Evolutionary conservation across 2,888 invertebrate genomes (phyloP).

Genomic region (Phengaris arion): DNA sequence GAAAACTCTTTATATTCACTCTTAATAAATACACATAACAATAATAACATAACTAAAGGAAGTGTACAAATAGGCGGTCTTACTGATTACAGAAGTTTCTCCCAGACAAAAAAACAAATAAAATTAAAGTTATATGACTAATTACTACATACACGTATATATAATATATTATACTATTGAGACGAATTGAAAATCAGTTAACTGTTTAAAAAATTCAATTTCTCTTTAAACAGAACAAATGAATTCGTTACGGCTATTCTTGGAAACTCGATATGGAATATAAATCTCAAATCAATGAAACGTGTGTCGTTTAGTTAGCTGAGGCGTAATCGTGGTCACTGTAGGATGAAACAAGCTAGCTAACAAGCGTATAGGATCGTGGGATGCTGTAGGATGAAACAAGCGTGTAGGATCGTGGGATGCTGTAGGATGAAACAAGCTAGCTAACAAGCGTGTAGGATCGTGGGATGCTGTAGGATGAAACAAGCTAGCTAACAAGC

Average conservation of each 20-base stretch:
- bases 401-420: background rate
- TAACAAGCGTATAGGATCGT: background rate
- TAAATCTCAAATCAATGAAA: slow-evolving; percentile 5
- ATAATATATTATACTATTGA: too few species aligned
- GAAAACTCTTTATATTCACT: too few species aligned
- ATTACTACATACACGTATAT: too few species aligned
- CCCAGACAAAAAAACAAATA: too few species aligned
- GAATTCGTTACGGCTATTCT: slow-evolving; percentile 2
- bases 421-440: background rate
- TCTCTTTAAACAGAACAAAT: background rate
- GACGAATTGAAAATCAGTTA: background rate
- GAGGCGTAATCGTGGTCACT: background rate
- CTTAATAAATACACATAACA: too few species aligned
- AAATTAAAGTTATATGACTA: too few species aligned
- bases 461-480: background rate
- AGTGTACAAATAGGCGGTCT: too few species aligned
- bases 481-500: too few species aligned
- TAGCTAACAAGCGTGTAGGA: background rate
- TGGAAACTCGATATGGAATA: background rate
- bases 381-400: background rate
- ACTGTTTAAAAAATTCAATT: background rate
- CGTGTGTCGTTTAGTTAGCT: background rate
- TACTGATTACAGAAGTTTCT: too few species aligned
- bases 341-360: background rate
- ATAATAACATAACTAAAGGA: too few species aligned